These are phyloP conservation scores for Drosophila ambigua DNA, from an alignment of 1,140 invertebrate species.

Conservation along the genomic window DNA sequence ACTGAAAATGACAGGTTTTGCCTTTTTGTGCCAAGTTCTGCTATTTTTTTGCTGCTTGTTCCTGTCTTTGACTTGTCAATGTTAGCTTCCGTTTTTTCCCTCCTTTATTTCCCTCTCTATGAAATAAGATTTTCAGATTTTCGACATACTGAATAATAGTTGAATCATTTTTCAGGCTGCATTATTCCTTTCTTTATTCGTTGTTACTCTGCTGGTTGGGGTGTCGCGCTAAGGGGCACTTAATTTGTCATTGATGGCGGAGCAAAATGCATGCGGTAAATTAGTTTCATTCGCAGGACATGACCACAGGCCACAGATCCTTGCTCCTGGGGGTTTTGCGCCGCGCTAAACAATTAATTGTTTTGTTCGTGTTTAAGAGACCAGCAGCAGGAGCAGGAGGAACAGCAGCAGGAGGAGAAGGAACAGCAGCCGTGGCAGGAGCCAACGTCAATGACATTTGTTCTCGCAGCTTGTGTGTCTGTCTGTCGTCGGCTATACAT, in stretches of 20 bases:
- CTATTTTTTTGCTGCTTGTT: slow-evolving; percentile 14
- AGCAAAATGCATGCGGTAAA: slow-evolving; percentile 48
- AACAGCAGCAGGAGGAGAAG: not conserved
- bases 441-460: slow-evolving; percentile 29
- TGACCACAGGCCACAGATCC: not conserved
- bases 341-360: slow-evolving; percentile 58
- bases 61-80: slow-evolving; percentile 57
- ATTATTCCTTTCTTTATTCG: slow-evolving; percentile 1
- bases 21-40: slow-evolving; percentile 62
- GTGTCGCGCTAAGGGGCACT: slow-evolving; percentile 22
- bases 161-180: slow-evolving; percentile 39
- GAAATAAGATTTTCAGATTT: slow-evolving; percentile 73
- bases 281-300: slow-evolving; percentile 44
- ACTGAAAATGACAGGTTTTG: slow-evolving; percentile 77
- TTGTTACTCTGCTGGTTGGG: not conserved
- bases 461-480: slow-evolving; percentile 11
- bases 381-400: too few relatives aligned
- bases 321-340: not conserved
- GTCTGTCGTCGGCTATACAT: slow-evolving; percentile 62
- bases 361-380: slow-evolving; percentile 25
- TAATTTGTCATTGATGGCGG: slow-evolving; percentile 42
- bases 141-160: slow-evolving; percentile 61
- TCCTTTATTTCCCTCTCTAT: slow-evolving; percentile 32
- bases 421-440: not conserved
- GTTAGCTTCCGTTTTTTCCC: slow-evolving; percentile 46